Percentiles rank a stretch among this genome's conserved stretches.
These are phyloP conservation scores for Callyntrura sp. DNA, from an alignment of 2,888 invertebrate species.

Conservation along the genomic window DNA sequence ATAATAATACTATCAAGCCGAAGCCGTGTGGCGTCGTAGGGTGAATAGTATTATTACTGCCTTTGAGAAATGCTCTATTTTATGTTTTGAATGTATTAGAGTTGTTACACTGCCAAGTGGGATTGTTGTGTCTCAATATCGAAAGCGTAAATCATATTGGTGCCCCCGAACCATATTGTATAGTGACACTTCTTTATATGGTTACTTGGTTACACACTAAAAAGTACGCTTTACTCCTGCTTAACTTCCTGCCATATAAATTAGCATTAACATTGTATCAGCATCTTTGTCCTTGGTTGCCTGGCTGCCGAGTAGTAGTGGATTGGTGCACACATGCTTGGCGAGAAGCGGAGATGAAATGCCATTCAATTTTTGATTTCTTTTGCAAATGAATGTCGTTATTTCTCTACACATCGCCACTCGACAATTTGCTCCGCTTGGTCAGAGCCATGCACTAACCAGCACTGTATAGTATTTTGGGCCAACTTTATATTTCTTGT, in stretches of 20 bases:
- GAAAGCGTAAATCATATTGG: conserved; percentile 59
- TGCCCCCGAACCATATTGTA: conserved; percentile 27
- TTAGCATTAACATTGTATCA: conserved; percentile 45
- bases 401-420: background rate
- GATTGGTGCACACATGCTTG: background rate
- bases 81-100: conserved; percentile 2
- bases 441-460: background rate
- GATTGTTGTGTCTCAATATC: conserved; percentile 69
- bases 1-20: conserved; percentile 15
- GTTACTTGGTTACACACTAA: background rate
- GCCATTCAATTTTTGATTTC: conserved; percentile 38
- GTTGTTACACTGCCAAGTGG: conserved; percentile 16
- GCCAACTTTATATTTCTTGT: conserved; percentile 1
- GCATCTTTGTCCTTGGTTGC: conserved; percentile 43
- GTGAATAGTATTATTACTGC: conserved; percentile 27
- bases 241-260: conserved; percentile 50
- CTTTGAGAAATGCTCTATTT: conserved; percentile 54
- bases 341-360: conserved; percentile 12
- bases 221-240: conserved; percentile 18
- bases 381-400: conserved; percentile 2
- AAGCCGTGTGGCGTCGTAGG: conserved; percentile 41
- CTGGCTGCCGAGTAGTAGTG: background rate
- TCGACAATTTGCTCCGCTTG: background rate
- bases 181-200: conserved; percentile 33
- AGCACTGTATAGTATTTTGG: background rate